Evolutionary conservation across 1,140 invertebrate genomes (phyloP), one percentile per base, ranked within the genome.

Genomic region (Achroia grisella): DNA sequence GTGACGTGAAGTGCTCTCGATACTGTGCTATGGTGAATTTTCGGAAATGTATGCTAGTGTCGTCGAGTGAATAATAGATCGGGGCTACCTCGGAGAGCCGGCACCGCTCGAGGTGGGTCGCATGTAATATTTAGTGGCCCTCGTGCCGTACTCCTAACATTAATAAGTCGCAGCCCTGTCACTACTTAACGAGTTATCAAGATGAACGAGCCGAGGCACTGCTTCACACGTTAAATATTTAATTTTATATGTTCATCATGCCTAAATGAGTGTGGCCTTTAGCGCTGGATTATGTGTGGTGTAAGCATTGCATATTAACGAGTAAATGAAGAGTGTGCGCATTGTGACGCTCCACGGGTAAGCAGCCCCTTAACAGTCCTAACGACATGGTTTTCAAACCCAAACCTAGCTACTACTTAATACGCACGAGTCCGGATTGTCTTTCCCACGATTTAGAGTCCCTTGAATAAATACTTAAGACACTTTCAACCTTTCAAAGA

Each of bases 51-150:
- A 58, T 58, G 59, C 14, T 45, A 51, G 49, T 57, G 54, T 42
- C 41, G 10, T n/a, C 33, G 17, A 52, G 59, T 67, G 53, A 58
- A 54, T 57, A 46, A 60, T 56, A 56, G 15, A 57, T 55, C 47
- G 49, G 33, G 58, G 58, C 62, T 50, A 58, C 57, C 53, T 63
- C 52, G 49, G 51, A 57, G 52, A 52, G 58, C 62, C 55, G 57
- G 49, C 62, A 58, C 51, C 54, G 62, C 50, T 55, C 44, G 51
- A 65, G 62, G 57, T 65, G 45, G 53, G 56, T 56, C 44, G 30
- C 37, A 45, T 48, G 39, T 46, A 50, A 47, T 50, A 50, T 50
- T 53, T 40, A 51, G n/a, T 28, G 12, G 10, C 27, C 13, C 32
- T n/a, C 28, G 37, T 23, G 17, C 17, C 17, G 6, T 23, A 6